Conservation (phyloP, 2,888 invertebrate genomes). For the Epistrophella euchroma region DNA sequence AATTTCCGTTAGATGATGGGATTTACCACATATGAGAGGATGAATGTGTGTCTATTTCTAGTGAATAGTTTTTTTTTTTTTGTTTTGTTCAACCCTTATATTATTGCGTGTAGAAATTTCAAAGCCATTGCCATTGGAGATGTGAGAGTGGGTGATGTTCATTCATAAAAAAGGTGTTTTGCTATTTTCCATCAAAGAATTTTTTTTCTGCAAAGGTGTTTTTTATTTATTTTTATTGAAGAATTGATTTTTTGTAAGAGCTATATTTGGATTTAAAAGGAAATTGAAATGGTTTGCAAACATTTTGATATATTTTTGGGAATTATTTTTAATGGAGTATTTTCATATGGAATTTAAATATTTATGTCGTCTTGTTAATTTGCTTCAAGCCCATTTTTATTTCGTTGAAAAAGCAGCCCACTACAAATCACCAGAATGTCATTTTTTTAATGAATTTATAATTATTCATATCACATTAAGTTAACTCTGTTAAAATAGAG, state of each 20-base stretch:
- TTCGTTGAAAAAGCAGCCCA: no score
- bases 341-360: no score
- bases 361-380: no score
- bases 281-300: not conserved
- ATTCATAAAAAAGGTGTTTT: not conserved
- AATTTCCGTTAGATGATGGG: constrained; percentile 41
- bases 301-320: not conserved
- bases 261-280: not conserved
- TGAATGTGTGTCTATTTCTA: constrained; percentile 34
- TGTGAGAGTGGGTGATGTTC: not conserved
- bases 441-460: no score
- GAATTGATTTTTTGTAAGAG: not conserved
- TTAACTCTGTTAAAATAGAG: no score
- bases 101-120: not conserved
- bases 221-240: not conserved
- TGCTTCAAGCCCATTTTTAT: no score
- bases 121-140: not conserved
- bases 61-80: constrained; percentile 8
- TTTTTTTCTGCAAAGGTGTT: not conserved
- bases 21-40: constrained; percentile 29
- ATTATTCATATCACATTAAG: no score
- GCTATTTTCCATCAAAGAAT: not conserved
- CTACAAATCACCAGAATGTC: no score
- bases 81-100: not conserved
- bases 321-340: not conserved